phyloP scores from a whole-genome alignment of 2,113 vertebrate species.

The Chrysochloris asiatica region DNA sequence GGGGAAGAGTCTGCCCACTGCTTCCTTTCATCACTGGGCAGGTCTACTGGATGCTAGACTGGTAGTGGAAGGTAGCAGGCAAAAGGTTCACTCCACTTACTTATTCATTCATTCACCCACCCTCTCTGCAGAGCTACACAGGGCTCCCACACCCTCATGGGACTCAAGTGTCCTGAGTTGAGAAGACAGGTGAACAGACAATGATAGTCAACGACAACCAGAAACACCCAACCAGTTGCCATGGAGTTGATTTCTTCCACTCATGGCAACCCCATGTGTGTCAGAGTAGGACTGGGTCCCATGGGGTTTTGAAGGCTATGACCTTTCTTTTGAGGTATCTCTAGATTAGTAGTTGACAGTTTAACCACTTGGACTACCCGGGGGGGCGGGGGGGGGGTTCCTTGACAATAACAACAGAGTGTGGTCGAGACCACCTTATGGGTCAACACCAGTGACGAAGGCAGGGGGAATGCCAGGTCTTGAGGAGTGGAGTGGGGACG shows the following conservation, averaged over 20 bases:
- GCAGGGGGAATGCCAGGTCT: not conserved
- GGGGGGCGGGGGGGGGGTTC: too few species aligned
- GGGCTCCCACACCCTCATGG: too few species aligned
- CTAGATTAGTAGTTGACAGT: too few species aligned
- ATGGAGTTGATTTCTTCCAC: too few species aligned
- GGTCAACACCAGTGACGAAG: not conserved
- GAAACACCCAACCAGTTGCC: too few species aligned
- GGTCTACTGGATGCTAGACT: fast-evolving
- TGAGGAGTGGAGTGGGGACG: not conserved
- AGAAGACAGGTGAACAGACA: not conserved
- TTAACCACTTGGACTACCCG: too few species aligned
- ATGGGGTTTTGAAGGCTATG: too few species aligned
- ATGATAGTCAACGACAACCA: too few species aligned
- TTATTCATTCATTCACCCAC: not conserved
- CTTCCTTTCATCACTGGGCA: not conserved
- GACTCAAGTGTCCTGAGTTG: not conserved
- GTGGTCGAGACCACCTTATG: too few species aligned
- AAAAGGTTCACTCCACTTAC: not conserved
- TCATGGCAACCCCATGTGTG: too few species aligned
- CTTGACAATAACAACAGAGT: not conserved
- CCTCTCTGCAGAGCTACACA: not conserved
- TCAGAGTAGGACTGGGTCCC: too few species aligned
- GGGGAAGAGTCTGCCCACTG: not conserved
- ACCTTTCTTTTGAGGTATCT: too few species aligned
- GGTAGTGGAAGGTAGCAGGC: not conserved